A percentile compares a stretch with the other conserved stretches of the same genome.
Conservation (phyloP, 2,888 invertebrate species). For the Cantharis lateralis region DNA sequence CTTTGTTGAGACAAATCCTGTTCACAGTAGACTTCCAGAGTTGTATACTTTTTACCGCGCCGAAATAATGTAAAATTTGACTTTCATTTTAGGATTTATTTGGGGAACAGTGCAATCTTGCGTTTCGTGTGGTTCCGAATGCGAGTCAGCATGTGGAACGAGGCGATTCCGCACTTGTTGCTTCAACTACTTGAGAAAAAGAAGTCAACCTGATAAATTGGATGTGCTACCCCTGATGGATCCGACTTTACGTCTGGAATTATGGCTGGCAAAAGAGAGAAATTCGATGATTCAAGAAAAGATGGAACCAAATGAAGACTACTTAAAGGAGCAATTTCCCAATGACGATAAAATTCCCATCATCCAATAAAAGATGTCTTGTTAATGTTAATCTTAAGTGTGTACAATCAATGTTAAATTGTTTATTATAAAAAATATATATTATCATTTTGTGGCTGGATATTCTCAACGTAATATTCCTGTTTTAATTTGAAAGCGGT, state of each 20-base stretch:
- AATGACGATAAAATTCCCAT: conserved; percentile 1
- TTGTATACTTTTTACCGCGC: too few species aligned
- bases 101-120: conserved; percentile 66
- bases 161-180: conserved; percentile 73
- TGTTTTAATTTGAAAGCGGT: neutral
- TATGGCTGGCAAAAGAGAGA: conserved; percentile 51
- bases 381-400: neutral
- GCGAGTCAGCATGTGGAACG: conserved; percentile 70
- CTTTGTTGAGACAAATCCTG: too few species aligned
- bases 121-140: conserved; percentile 71
- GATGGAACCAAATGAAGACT: neutral
- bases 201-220: conserved; percentile 51
- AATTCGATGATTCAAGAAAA: conserved; percentile 35
- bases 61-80: neutral
- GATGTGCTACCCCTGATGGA: conserved; percentile 44
- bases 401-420: neutral
- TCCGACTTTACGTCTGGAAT: conserved; percentile 49
- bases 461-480: neutral
- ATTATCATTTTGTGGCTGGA: conserved; percentile 22
- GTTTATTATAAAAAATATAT: neutral
- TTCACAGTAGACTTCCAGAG: too few species aligned
- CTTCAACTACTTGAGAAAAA: conserved; percentile 71
- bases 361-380: neutral
- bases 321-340: conserved; percentile 1
- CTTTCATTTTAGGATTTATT: conserved; percentile 51